Evolutionary conservation across 2,113 vertebrate species (phyloP).

Genomic region (Mesocricetus auratus): DNA sequence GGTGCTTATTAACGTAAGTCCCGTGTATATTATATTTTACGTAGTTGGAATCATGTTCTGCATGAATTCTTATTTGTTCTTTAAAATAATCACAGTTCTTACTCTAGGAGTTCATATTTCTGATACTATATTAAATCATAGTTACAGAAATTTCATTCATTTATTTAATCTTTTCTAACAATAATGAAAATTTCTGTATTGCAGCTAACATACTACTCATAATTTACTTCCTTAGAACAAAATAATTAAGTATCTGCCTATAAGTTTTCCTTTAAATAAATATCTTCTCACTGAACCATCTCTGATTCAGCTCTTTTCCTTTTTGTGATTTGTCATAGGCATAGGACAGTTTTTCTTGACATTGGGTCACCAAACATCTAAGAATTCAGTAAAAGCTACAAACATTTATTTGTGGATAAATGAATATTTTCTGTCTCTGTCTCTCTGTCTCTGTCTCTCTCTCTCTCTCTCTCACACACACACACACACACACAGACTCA

Average conservation of each 20-base stretch:
- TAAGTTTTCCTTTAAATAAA: conserved; percentile 14
- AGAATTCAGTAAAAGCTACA: conserved; percentile 53
- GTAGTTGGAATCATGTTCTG: background rate
- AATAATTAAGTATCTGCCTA: conserved; percentile 18
- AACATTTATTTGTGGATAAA: conserved; percentile 52
- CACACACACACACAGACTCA: background rate
- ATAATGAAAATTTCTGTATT: conserved; percentile 47
- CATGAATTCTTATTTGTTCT: conserved; percentile 32
- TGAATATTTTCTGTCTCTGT: too few relatives aligned
- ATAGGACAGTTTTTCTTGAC: conserved; percentile 41
- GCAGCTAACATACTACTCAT: background rate
- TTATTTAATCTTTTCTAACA: conserved; percentile 47
- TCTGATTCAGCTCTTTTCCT: background rate
- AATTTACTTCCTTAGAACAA: conserved; percentile 3
- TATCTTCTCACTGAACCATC: background rate
- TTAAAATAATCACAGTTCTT: conserved; percentile 23
- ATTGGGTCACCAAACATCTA: conserved; percentile 20
- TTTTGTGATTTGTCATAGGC: conserved; percentile 15
- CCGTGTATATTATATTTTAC: conserved; percentile 26
- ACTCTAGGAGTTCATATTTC: conserved; percentile 10
- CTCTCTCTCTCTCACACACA: too few relatives aligned
- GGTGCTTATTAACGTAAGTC: background rate
- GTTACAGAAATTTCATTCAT: conserved; percentile 10
- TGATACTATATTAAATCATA: background rate
- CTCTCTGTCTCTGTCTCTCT: too few relatives aligned